Evolutionary conservation across 2,113 vertebrate species (phyloP).

Genomic region (Passer montanus): DNA sequence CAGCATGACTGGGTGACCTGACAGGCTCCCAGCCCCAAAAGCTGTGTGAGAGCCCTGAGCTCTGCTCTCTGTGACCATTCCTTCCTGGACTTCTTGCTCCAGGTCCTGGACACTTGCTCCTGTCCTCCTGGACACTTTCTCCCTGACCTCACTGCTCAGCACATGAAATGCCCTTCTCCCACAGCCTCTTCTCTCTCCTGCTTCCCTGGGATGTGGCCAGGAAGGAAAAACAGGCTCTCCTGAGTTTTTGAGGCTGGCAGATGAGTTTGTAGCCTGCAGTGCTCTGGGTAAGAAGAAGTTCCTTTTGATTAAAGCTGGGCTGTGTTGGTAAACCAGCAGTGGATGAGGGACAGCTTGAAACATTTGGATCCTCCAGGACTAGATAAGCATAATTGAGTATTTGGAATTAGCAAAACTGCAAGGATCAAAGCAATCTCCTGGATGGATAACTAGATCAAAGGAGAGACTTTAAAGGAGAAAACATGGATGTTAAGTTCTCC

Average conservation of each 20-base stretch:
- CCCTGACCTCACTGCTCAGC: not conserved
- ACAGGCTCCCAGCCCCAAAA: not conserved
- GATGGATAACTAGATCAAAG: slow-evolving; percentile 60
- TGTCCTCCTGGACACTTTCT: not conserved
- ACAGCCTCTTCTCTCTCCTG: not conserved
- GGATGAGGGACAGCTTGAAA: slow-evolving; percentile 22
- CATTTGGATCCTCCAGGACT: slow-evolving; percentile 46
- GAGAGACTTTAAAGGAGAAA: slow-evolving; percentile 53
- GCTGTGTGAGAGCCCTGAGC: not conserved
- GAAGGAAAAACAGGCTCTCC: not conserved
- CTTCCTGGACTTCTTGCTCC: not conserved
- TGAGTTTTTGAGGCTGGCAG: not conserved
- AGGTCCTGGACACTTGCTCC: not conserved
- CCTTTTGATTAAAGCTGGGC: slow-evolving; percentile 5
- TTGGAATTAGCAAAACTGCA: slow-evolving; percentile 53
- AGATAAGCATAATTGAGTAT: slow-evolving; percentile 57
- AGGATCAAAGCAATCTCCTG: slow-evolving; percentile 60
- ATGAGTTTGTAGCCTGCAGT: not conserved
- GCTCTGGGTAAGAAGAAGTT: slow-evolving; percentile 28
- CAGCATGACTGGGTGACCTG: not conserved
- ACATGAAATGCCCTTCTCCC: not conserved
- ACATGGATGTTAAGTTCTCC: slow-evolving; percentile 53
- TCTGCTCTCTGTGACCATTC: not conserved
- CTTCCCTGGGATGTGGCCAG: not conserved
- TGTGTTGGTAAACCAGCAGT: slow-evolving; percentile 26